Evolutionary conservation across 1,140 invertebrate genomes (phyloP).

Genomic region (Melitaea cinxia): DNA sequence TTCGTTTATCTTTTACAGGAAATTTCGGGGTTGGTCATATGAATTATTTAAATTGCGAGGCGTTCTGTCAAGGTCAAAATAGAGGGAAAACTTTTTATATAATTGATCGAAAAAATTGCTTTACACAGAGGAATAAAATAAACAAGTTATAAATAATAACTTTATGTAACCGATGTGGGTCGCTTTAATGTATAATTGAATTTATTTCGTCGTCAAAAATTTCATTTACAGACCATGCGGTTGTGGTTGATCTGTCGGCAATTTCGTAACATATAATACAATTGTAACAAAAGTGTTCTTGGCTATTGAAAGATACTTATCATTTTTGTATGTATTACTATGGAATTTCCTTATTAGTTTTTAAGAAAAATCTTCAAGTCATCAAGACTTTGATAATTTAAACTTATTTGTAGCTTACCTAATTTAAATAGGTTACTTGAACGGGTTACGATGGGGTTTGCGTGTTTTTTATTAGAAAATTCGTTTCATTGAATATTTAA

Average conservation of each 20-base stretch:
- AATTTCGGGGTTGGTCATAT: conserved; percentile 1
- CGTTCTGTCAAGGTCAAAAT: not conserved
- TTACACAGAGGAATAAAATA: no score
- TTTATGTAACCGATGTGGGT: no score
- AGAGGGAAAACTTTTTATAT: not conserved
- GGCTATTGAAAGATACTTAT: not conserved
- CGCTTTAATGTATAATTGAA: no score
- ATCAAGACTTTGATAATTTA: not conserved
- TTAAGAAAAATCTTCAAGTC: no score
- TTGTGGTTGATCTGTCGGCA: not conserved
- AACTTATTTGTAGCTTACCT: not conserved
- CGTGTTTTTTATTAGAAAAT: no score
- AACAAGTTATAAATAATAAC: no score
- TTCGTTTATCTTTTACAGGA: conserved; percentile 3
- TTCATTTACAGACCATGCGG: not conserved
- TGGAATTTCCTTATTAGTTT: no score
- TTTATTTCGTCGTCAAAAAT: not conserved
- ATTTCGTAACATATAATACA: not conserved
- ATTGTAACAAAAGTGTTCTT: not conserved
- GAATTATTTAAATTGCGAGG: conserved; percentile 1
- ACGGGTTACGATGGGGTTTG: not conserved
- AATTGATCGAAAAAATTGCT: no score
- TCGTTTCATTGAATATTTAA: no score
- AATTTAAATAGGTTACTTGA: not conserved
- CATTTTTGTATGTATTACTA: not conserved